Evolutionary conservation across 2,113 vertebrate species (phyloP), one percentile per base, ranked within the genome.

Genomic region (Brachirus orientalis): DNA sequence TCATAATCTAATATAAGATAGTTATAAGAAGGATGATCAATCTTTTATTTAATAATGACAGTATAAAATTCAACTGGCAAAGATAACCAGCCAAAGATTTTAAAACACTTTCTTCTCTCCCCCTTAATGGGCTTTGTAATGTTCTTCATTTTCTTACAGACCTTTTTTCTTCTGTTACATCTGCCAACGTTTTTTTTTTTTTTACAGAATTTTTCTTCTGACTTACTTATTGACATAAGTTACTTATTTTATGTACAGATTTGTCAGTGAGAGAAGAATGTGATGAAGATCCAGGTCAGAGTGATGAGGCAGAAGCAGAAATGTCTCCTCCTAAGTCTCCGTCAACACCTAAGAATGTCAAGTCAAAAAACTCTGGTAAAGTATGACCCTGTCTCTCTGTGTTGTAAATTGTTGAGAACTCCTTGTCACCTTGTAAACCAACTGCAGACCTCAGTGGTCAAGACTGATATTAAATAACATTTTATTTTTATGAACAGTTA

Each of bases 271-370:
- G 92, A 82, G 96, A 96, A 55, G 96, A 98, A 76, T 93, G 93
- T 0, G 93, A 97, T 47, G 90, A 75, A 0, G 96, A 98, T 2
- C 94, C 92, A 50, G 92, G 87, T 77, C 96, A 94, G 82, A 96
- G 93, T 0, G 95, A 98, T 0, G 97, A 98, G 0, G 90, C 93
- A 0, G 96, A 98, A 37, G 68, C 93, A 0, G 97, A 98, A 75
- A 79, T 93, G 2, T 97, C 97, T 0, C 96, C 97, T 0, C 95
- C 95, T 0, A 97, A 96, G 62, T 97, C 96, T 0, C 98, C 96
- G 0, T 95, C 96, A 0, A 98, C 97, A 3, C 98, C 98, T 0
- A 97, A 96, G 70, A 94, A 92, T 0, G 54, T 94, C 85, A 96
- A 95, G 77, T 92, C 94, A 86, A 98, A 96, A 82, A 96, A 93